Evolutionary conservation across 92 coral and sea anemone species (phyloP).

Genomic region (Meandrina meandrites): DNA sequence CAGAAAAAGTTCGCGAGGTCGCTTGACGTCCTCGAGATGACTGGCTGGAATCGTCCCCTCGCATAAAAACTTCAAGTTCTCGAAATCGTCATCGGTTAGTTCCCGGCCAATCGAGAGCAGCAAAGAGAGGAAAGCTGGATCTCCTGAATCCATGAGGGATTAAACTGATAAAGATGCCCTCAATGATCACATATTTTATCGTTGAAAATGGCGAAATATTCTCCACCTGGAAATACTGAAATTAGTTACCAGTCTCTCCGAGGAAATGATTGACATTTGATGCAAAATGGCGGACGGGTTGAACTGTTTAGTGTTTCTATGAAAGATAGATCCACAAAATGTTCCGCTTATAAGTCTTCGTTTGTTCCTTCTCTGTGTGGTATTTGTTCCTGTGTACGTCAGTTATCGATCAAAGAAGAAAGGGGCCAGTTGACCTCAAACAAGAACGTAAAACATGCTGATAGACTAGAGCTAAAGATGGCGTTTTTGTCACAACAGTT

Average conservation of each 20-base stretch:
- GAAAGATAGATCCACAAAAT: too few relatives aligned
- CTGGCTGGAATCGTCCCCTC: constrained; percentile 81
- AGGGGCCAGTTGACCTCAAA: background rate
- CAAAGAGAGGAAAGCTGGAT: constrained; percentile 76
- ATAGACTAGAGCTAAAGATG: background rate
- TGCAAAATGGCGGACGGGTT: constrained; percentile 22
- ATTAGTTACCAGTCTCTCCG: constrained; percentile 23
- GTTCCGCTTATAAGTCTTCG: background rate
- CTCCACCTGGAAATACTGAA: background rate
- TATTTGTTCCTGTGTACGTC: background rate
- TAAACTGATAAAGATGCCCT: background rate
- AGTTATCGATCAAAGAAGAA: background rate
- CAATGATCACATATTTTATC: background rate
- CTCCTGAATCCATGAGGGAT: constrained; percentile 65
- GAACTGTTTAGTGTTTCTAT: background rate
- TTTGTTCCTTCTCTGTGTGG: background rate
- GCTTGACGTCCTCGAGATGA: constrained; percentile 67
- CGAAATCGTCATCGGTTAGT: constrained; percentile 80
- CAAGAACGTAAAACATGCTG: background rate
- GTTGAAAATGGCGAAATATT: background rate
- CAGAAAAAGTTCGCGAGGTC: constrained; percentile 79
- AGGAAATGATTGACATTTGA: background rate
- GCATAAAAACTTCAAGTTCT: constrained; percentile 89
- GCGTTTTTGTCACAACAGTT: background rate
- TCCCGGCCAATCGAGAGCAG: constrained; percentile 85